phyloP scores from a whole-genome alignment of 2,888 invertebrate genomes.

The Mesochorus sp. region DNA sequence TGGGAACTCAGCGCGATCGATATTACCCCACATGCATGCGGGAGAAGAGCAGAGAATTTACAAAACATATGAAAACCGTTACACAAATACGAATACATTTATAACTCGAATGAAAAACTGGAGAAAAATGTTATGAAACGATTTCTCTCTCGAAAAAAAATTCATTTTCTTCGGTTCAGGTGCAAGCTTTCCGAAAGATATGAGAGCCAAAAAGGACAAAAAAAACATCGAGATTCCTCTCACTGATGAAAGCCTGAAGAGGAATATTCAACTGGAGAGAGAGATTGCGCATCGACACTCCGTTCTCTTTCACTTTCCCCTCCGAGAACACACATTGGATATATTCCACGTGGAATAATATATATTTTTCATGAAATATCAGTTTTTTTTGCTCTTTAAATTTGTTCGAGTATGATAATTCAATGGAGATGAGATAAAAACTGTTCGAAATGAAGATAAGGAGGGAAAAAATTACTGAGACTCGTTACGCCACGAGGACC shows the following conservation, averaged over 20 bases:
- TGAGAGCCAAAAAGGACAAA: slow-evolving; percentile 3
- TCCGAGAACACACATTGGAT: background rate
- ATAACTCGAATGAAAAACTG: background rate
- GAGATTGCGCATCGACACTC: slow-evolving; percentile 21
- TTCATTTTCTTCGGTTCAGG: background rate
- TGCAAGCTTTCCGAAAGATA: background rate
- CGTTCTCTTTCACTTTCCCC: background rate
- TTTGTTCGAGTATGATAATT: too few relatives aligned
- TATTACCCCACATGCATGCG: slow-evolving; percentile 10
- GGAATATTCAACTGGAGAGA: slow-evolving; percentile 21
- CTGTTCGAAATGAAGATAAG: too few relatives aligned
- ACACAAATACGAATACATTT: background rate
- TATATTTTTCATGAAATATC: too few relatives aligned
- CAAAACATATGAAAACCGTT: background rate
- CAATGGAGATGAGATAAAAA: too few relatives aligned
- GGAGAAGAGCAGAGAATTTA: background rate
- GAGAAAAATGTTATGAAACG: background rate
- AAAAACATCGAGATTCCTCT: slow-evolving; percentile 6
- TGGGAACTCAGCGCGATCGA: slow-evolving; percentile 48
- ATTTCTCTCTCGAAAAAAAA: background rate
- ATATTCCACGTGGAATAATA: background rate
- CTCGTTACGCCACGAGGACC: too few relatives aligned
- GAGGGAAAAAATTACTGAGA: too few relatives aligned
- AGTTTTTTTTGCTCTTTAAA: too few relatives aligned
- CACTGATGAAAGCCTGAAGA: background rate